Base-by-base conservation (phyloP, 2,888 invertebrate genomes). In the Sylvicola fuscatus region DNA sequence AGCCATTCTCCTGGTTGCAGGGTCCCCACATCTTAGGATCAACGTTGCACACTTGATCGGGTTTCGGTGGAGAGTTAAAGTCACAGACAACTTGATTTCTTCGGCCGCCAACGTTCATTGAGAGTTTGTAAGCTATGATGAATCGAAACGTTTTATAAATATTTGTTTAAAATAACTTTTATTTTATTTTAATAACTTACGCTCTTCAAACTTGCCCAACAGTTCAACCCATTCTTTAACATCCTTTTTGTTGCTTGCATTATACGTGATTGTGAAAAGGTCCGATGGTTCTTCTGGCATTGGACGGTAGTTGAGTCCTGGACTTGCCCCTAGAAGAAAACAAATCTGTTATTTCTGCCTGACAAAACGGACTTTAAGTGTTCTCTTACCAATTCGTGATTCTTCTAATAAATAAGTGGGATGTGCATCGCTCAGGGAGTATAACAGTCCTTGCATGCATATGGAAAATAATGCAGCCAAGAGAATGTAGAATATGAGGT, bases 401-500 rank as follows among this genome's bases (percentile, higher is more conserved):
- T 68, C 61, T 2, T 69, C 69, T 42, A 86, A 62, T 37, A 68
- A 70, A 68, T 76, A 90, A 44, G 65, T 75, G 0, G 93, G 93
- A 42, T 64, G 63, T n/a, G 65, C 56, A 2, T 67, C 54, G 42
- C 73, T 68, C 40, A 92, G 50, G 0, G 79, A 72, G 31, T 71
- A 61, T 46, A 82, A 63, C 45, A 97, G 67, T 2, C 79, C 80
- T 40, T 80, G 74, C 70, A 92, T 73, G 57, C 90, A 89, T 35
- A 84, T 70, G 1, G 80, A 69, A 57, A 90, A 93, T 49, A 95
- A 62, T 6, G 78, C 71, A 12, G 80, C 80, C 52, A 97, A 64
- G 38, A 73, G 70, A 33, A 72, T 64, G 62, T 90, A 95, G 67
- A 93, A 95, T 43, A 87, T 67, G 32, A 69, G 42, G 64, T 95